Percentiles rank a stretch among this genome's conserved stretches.
Conservation (phyloP, 2,888 invertebrate species). For the Lithophane socia region DNA sequence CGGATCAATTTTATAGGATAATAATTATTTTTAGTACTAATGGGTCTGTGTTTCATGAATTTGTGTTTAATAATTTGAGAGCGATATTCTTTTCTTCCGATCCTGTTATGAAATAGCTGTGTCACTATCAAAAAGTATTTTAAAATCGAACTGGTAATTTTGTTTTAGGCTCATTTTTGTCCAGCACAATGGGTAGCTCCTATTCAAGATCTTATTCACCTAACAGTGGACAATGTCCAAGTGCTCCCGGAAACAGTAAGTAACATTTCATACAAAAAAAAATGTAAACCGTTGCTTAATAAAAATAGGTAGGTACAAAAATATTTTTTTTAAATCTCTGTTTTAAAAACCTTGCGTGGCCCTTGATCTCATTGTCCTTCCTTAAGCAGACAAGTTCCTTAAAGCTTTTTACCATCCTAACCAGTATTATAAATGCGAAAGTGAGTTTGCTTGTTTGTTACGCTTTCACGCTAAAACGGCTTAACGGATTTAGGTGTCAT, state of each 20-base stretch:
- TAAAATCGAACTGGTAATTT: conserved; percentile 20
- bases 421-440: too few relatives aligned
- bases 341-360: background rate
- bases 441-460: too few relatives aligned
- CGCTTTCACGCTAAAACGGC: too few relatives aligned
- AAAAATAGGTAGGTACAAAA: too few relatives aligned
- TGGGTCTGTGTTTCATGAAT: background rate
- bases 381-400: background rate
- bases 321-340: background rate
- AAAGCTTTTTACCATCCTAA: background rate
- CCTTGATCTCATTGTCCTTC: background rate
- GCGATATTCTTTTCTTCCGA: background rate
- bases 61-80: background rate
- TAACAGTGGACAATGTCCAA: conserved; percentile 72
- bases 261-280: conserved; percentile 44
- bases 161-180: conserved; percentile 47
- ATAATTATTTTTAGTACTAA: background rate
- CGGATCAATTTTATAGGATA: conserved; percentile 15
- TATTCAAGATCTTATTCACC: conserved; percentile 87
- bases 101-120: conserved; percentile 15
- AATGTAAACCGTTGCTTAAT: background rate
- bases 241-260: conserved; percentile 77
- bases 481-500: too few relatives aligned
- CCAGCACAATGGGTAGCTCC: conserved; percentile 84
- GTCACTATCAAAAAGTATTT: conserved; percentile 2